These are phyloP conservation scores for Bagarius yarrelli DNA, from an alignment of 2,113 vertebrate genomes.

Conservation along the genomic window DNA sequence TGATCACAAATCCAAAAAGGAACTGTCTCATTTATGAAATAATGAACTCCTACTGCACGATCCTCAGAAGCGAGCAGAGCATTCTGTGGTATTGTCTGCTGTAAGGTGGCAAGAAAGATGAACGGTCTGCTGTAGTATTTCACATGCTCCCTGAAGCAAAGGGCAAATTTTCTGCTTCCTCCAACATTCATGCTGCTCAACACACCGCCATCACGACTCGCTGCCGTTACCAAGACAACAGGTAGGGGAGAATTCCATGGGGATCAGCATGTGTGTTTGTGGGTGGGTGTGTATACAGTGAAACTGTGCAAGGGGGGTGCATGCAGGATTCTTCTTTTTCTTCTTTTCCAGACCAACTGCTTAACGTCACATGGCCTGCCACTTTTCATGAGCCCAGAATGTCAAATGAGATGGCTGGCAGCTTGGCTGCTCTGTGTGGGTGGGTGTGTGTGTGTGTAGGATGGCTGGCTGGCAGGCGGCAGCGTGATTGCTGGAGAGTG, in stretches of 20 bases:
- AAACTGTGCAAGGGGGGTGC: conserved; percentile 6
- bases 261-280: conserved; percentile 33
- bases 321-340: conserved; percentile 30
- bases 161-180: conserved; percentile 31
- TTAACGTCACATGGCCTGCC: conserved; percentile 44
- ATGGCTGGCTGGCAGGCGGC: conserved; percentile 7
- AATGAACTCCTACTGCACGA: too few relatives aligned
- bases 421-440: conserved; percentile 31
- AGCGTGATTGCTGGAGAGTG: conserved; percentile 2
- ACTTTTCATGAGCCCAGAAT: conserved; percentile 35
- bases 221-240: conserved; percentile 57
- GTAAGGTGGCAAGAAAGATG: too few relatives aligned
- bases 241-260: conserved; percentile 44
- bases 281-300: conserved; percentile 6
- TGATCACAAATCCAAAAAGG: too few relatives aligned
- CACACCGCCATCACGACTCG: conserved; percentile 47
- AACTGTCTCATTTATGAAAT: too few relatives aligned
- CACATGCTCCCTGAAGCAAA: conserved; percentile 38
- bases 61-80: too few relatives aligned
- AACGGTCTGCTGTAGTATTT: neutral
- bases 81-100: too few relatives aligned
- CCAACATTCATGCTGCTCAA: conserved; percentile 43
- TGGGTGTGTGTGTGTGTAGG: conserved; percentile 5
- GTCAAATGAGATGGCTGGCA: conserved; percentile 51
- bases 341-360: conserved; percentile 46